Base-by-base conservation (phyloP, 2,797 vertebrate species). In the Lacerta bilineata region DNA sequence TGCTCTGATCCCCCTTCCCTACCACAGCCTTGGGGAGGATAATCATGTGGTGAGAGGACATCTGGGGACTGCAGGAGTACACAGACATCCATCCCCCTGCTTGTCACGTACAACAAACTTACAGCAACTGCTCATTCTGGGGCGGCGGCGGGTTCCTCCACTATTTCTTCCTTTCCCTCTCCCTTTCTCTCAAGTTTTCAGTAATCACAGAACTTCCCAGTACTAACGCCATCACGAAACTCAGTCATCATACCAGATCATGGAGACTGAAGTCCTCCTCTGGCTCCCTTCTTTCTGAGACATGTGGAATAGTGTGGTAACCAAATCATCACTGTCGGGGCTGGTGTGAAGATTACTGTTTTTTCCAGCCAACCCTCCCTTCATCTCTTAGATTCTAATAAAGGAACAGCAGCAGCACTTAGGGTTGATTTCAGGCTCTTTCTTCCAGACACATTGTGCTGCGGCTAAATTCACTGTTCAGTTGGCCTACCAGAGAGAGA, bases 41-140 rank as follows among this genome's bases (percentile, higher is more conserved):
- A 84, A 88, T 84, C 87, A 71, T 84, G 82, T 79, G 66, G 81
- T 68, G 25, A 41, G 50, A 88, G 66, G 75, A 84, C 50, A 39
- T 33, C 25, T 71, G 27, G 87, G 39, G 46, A 77, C 46, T 39
- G 46, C 27, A 39, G n/a, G 64, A 33, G 29, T 4, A 43, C 46
- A 59, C 33, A 20, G 33, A 68, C n/a, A 66, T 18, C 27, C 68
- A n/a, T 43, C 18, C 5, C 75, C 46, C 13, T 33, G 71, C n/a
- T 66, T 66, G 71, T 68, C 81, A 55, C 25, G 5, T 78, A 43
- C 41, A 50, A 46, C 72, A 69, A 55, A 23, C 64, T 68, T 23
- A n/a, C 15, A 36, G 5, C 61, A 71, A 71, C 25, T 41, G n/a
- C 15, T 84, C 61, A 25, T 78, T 84, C 20, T 46, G 17, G 43